Percentiles rank a stretch among this genome's conserved stretches.
Conservation (phyloP, 2,888 invertebrate species). For the Bruchidius siliquastri region DNA sequence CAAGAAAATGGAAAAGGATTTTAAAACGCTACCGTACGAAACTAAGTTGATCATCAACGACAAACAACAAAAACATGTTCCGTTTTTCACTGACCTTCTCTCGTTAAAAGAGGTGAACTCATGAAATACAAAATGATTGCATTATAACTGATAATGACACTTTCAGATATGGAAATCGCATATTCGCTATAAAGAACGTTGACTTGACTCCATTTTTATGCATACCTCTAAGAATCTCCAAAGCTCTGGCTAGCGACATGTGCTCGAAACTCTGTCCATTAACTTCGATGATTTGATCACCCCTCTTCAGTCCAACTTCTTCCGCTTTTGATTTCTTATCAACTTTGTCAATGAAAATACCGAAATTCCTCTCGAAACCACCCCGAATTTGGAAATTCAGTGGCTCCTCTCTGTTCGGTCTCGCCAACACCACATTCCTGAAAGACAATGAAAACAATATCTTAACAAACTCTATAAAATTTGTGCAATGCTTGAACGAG, state of each 20-base stretch:
- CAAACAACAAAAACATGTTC: no score
- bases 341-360: conserved; percentile 85
- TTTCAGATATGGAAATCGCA: no score
- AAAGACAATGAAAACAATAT: neutral
- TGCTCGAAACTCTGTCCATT: conserved; percentile 96
- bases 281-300: conserved; percentile 96
- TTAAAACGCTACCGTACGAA: no score
- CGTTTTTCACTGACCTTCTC: no score
- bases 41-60: no score
- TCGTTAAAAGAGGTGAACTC: no score
- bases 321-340: conserved; percentile 91
- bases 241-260: conserved; percentile 83
- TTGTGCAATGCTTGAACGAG: no score
- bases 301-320: conserved; percentile 91
- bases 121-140: no score
- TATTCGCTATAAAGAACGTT: neutral
- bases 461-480: no score
- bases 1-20: no score
- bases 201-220: neutral
- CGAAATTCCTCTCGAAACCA: conserved; percentile 86
- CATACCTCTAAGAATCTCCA: conserved; percentile 84
- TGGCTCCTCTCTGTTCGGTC: conserved; percentile 89
- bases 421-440: conserved; percentile 83
- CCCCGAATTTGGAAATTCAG: conserved; percentile 92
- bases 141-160: no score